Percentiles rank a stretch among this genome's conserved stretches.
Evolutionary conservation across 1,140 invertebrate species (phyloP).

Genomic region (Tachypleus tridentatus): DNA sequence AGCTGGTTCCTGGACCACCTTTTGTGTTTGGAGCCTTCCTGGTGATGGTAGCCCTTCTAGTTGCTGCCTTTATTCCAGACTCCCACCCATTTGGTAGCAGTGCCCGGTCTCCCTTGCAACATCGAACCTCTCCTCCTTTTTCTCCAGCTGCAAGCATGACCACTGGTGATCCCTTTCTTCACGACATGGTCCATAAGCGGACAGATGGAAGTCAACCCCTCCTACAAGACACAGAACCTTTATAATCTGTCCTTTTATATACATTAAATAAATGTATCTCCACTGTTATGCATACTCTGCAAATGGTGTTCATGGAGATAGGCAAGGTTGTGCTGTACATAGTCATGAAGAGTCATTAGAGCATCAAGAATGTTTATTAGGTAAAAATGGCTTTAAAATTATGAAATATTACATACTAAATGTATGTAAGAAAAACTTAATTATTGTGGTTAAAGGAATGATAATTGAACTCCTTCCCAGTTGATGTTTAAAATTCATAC

Average conservation of each 20-base stretch:
- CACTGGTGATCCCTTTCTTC: slow-evolving; percentile 7
- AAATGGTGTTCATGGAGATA: no score
- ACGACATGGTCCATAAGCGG: slow-evolving; percentile 16
- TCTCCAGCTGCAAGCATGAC: slow-evolving; percentile 3
- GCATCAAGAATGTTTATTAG: no score
- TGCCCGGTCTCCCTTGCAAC: slow-evolving; percentile 8
- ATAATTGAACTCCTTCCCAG: no score
- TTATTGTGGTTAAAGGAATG: no score
- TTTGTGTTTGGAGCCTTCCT: slow-evolving; percentile 96
- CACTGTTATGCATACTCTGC: no score
- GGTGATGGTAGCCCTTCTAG: slow-evolving; percentile 85
- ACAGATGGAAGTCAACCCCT: slow-evolving; percentile 17
- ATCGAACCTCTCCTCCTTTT: slow-evolving; percentile 12
- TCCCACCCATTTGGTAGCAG: background rate
- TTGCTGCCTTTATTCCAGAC: slow-evolving; percentile 82
- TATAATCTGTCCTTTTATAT: slow-evolving; percentile 6
- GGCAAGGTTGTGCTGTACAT: no score
- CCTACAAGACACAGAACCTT: slow-evolving; percentile 19
- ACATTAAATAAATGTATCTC: no score
- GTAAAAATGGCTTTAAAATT: no score
- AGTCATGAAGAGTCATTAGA: no score
- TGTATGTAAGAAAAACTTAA: no score
- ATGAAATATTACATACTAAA: no score
- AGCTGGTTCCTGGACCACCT: slow-evolving; percentile 89
- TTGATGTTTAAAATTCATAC: no score